A percentile compares a stretch with the other conserved stretches of the same genome.
These are phyloP conservation scores for Holothuria scabra DNA, from an alignment of 53 echinoderm and acorn worm genomes.

Conservation along the genomic window DNA sequence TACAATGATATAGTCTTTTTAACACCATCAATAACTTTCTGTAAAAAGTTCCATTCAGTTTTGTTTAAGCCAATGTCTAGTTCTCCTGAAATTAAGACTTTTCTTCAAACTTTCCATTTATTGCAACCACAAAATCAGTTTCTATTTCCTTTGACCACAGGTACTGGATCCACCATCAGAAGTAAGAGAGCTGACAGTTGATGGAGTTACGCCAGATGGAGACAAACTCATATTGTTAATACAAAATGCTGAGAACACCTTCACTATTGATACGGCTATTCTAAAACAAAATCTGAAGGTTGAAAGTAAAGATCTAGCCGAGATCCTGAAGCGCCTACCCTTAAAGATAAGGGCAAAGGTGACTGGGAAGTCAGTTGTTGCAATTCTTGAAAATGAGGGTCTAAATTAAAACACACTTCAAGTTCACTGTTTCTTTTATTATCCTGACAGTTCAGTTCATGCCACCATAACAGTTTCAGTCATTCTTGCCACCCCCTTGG, in stretches of 20 bases:
- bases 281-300: background rate
- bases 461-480: too few relatives aligned
- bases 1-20: too few relatives aligned
- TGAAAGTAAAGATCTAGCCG: background rate
- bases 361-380: background rate
- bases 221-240: background rate
- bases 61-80: too few relatives aligned
- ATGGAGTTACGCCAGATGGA: background rate
- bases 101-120: too few relatives aligned
- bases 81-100: too few relatives aligned
- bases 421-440: too few relatives aligned
- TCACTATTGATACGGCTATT: background rate
- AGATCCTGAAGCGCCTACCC: background rate
- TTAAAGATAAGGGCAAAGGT: background rate
- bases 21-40: too few relatives aligned
- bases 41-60: too few relatives aligned
- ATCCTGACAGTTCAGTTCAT: too few relatives aligned
- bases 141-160: background rate
- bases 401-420: too few relatives aligned
- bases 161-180: slow-evolving; percentile 13
- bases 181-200: background rate
- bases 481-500: too few relatives aligned
- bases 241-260: background rate
- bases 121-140: too few relatives aligned
- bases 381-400: background rate